Evolutionary conservation across 2,113 vertebrate species (phyloP).

Genomic region (Xiphias gladius): DNA sequence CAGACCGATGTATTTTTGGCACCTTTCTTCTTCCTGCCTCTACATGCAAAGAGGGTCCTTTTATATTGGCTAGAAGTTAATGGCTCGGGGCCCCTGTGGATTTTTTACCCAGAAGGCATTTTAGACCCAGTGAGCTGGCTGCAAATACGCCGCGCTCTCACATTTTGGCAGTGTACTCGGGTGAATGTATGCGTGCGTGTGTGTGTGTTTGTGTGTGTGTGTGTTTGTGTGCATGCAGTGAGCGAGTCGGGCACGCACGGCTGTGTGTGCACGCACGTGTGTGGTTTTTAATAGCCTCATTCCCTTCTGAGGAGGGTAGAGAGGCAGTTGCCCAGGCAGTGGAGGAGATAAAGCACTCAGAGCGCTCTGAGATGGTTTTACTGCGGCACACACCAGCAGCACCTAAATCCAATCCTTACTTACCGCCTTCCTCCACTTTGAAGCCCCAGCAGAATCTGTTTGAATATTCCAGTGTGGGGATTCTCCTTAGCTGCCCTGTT

Average conservation of each 20-base stretch:
- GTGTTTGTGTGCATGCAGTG: background rate
- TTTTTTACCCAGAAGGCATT: slow-evolving; percentile 11
- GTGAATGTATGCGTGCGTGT: slow-evolving; percentile 21
- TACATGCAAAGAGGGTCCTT: slow-evolving; percentile 10
- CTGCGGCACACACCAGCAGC: slow-evolving; percentile 39
- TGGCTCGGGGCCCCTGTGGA: slow-evolving; percentile 27
- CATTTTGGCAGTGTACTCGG: background rate
- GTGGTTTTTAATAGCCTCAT: slow-evolving; percentile 61
- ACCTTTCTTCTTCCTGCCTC: slow-evolving; percentile 11
- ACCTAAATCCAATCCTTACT: slow-evolving; percentile 58
- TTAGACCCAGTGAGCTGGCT: slow-evolving; percentile 5
- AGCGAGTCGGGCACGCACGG: background rate
- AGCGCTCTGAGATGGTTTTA: slow-evolving; percentile 39
- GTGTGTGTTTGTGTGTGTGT: slow-evolving; percentile 5
- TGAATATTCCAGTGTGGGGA: slow-evolving; percentile 42
- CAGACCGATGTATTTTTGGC: slow-evolving; percentile 14
- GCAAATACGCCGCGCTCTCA: slow-evolving; percentile 2
- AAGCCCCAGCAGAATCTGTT: slow-evolving; percentile 9
- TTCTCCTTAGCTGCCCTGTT: slow-evolving; percentile 55
- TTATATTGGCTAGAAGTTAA: slow-evolving; percentile 46
- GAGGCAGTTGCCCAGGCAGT: slow-evolving; percentile 32
- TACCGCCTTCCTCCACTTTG: slow-evolving; percentile 37
- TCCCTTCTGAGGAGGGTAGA: slow-evolving; percentile 45
- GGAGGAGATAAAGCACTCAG: slow-evolving; percentile 54
- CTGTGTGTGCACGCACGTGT: slow-evolving; percentile 42